Conservation (phyloP, 1,140 invertebrate genomes). For the Zaprionus gabonicus region DNA sequence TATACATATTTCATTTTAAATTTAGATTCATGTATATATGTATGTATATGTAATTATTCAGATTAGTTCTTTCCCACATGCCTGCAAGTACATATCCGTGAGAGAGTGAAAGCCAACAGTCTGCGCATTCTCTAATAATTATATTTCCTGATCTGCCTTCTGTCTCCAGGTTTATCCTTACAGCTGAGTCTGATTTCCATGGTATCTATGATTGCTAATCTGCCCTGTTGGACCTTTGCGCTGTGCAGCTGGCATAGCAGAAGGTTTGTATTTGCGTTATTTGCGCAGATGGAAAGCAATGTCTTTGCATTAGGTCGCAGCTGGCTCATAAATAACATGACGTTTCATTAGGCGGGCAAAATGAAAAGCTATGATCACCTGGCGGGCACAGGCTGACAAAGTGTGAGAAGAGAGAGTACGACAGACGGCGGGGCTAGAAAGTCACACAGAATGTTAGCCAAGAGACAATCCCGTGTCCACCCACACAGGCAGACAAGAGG, state of each 20-base stretch:
- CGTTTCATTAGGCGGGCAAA: conserved; percentile 73
- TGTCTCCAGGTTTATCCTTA: too few relatives aligned
- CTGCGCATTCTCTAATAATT: too few relatives aligned
- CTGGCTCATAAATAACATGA: conserved; percentile 77
- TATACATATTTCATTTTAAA: too few relatives aligned
- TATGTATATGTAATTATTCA: too few relatives aligned
- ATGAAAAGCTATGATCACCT: conserved; percentile 78
- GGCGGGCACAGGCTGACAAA: conserved; percentile 24
- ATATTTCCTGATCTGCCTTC: too few relatives aligned
- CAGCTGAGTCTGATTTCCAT: too few relatives aligned
- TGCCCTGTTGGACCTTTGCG: too few relatives aligned
- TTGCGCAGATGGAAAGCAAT: conserved; percentile 65
- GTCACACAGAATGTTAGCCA: conserved; percentile 5
- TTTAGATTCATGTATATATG: too few relatives aligned
- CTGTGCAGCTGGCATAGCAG: conserved; percentile 8
- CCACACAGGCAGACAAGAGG: conserved; percentile 2
- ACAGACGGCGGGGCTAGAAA: neutral
- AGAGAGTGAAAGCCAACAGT: too few relatives aligned
- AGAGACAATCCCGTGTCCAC: conserved; percentile 45
- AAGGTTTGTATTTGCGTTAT: neutral
- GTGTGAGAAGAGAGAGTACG: neutral
- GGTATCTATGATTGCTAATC: neutral
- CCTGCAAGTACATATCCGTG: too few relatives aligned
- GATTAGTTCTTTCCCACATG: too few relatives aligned
- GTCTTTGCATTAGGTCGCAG: conserved; percentile 74